Evolutionary conservation across 2,797 vertebrate species (phyloP), one percentile per base, ranked within the genome.

Genomic region (Hylomyscus alleni): DNA sequence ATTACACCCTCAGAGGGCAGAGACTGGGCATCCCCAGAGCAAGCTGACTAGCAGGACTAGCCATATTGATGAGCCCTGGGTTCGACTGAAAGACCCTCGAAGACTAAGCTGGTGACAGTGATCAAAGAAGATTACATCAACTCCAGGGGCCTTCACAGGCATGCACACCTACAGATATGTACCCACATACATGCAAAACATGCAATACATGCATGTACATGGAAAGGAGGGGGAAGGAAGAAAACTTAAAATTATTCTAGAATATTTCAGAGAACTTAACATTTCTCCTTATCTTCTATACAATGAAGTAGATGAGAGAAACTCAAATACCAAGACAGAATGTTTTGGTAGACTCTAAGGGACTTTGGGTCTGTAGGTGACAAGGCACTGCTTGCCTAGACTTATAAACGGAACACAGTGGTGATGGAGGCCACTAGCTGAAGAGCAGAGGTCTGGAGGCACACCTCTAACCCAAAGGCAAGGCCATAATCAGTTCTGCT

Each of bases 401-500:
- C 14, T 20, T 50, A 69, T 13, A 90, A 87, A 56, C 0, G 9
- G 15, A 44, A 1, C 2, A 29, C 6, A 44, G 14, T 24, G 26
- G 2, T 47, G 15, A 37, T 10, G 0, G 5, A 34, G 31, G 26
- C 37, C 1, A 0, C 0, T 1, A 54, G 34, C 34, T 22, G 40
- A 58, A 40, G 72, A 47, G 5, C 2, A 65, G 17, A 56, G 13
- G 15, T 20, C 78, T 31, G 60, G 67, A 44, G n/a, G 1, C 22
- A 24, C 11, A 29, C n/a, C 60, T 58, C 47, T 24, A 65, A 37
- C 29, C 37, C 17, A 31, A 40, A 31, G 5, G 13, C 19, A 37
- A 31, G 17, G 44, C 26, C 72, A 26, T 1, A 47, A 13, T 40
- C 20, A 37, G 31, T 62, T 65, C 37, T 44, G 19, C 60, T 19